Base-by-base conservation (phyloP, 2,797 vertebrate genomes). In the Muscicapa comitata region DNA sequence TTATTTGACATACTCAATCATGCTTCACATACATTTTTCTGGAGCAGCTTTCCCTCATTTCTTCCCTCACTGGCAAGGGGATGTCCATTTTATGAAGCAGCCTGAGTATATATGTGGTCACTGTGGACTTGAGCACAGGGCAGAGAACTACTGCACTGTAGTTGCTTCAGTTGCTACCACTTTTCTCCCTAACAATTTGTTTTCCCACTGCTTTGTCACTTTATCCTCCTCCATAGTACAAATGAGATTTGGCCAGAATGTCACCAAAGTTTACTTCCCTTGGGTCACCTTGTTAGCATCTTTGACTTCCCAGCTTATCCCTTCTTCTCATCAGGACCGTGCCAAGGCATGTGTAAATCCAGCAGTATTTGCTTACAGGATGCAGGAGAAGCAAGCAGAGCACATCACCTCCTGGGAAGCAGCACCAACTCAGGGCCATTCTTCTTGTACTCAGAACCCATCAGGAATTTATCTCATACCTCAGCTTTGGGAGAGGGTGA, bases 1-100 rank as follows among this genome's bases (percentile, higher is more conserved):
- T 20, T 62, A 55, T 50, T 33, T 73, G n/a, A 45, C 28, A 17
- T 9, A 48, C 24, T 54, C 0, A 0, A 20, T 33, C 24, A 45
- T 18, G 50, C 25, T 58, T 53, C 38, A 29, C 9, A 26, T 20
- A 37, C 5, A n/a, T 35, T 18, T 57, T 2, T 45, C 33, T 37
- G 17, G 8, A 76, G 40, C 26, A 85, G n/a, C 37, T 68, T 86
- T 19, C 31, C 19, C 29, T 84, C 29, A 5, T 33, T 65, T 76
- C n/a, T 33, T 79, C 29, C 12, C 19, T 37, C 28, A 37, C 11
- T 6, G 1, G 47, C 23, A 73, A 75, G 35, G 9, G 13, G 18
- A 77, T 54, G 14, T 14, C 38, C 7, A 25, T 82, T 76, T 81
- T 63, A 25, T n/a, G 20, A 70, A 75, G 73, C 25, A 54, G 13